Conservation (phyloP, 1,140 invertebrate genomes). For the Drosophila bocqueti region DNA sequence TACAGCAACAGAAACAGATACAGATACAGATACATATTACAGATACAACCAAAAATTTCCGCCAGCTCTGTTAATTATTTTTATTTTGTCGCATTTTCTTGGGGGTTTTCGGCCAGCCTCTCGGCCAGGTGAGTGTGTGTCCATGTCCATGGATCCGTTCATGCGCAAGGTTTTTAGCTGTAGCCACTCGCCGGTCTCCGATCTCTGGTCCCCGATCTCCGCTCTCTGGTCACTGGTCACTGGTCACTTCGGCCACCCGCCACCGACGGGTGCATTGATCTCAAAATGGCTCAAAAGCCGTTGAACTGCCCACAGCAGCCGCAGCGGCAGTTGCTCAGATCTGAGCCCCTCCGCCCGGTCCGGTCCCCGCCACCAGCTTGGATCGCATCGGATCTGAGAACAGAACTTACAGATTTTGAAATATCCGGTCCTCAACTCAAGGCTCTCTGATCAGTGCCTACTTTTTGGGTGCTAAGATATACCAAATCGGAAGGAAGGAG, state of each 20-base stretch:
- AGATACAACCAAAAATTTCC: constrained; percentile 42
- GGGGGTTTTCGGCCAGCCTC: constrained; percentile 3
- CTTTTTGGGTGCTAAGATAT: neutral
- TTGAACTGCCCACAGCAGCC: constrained; percentile 68
- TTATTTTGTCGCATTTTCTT: neutral
- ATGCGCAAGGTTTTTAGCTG: constrained; percentile 81
- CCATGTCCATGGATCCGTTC: constrained; percentile 84
- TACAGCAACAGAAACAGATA: constrained; percentile 4
- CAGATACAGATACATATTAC: neutral
- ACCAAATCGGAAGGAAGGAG: neutral
- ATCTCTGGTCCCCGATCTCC: constrained; percentile 12
- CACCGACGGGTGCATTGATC: constrained; percentile 78
- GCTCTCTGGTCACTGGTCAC: constrained; percentile 8
- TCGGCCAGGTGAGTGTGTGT: constrained; percentile 46
- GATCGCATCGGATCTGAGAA: neutral
- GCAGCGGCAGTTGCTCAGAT: constrained; percentile 17
- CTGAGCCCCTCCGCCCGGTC: neutral
- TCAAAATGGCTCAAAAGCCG: constrained; percentile 84
- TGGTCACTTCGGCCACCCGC: constrained; percentile 4
- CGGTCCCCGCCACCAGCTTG: neutral
- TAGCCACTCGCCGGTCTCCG: constrained; percentile 35
- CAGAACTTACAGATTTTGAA: constrained; percentile 16
- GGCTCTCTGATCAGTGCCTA: neutral
- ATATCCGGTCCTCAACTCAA: neutral
- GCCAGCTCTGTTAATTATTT: constrained; percentile 37